Evolutionary conservation across 2,113 vertebrate genomes (phyloP).

Genomic region (Hippocampus zosterae): DNA sequence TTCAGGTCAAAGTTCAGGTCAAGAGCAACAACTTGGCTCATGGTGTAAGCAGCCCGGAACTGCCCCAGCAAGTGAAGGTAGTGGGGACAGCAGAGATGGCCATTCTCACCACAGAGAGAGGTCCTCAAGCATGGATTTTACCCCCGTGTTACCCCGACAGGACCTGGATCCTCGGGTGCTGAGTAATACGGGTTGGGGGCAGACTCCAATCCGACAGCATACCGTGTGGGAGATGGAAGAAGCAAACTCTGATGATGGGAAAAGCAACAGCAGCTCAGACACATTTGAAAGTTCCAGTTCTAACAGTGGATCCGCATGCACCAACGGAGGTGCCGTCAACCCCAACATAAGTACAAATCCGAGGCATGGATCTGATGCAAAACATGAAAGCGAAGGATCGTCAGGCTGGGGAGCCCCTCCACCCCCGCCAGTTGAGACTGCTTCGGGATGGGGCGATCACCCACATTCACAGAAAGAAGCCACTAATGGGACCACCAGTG

Average conservation of each 20-base stretch:
- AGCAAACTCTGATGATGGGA: slow-evolving; percentile 76
- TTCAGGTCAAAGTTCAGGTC: slow-evolving; percentile 49
- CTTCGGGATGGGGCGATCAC: slow-evolving; percentile 80
- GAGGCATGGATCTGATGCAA: slow-evolving; percentile 85
- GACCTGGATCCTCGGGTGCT: slow-evolving; percentile 95
- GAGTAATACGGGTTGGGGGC: slow-evolving; percentile 95
- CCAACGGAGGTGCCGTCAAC: slow-evolving; percentile 52
- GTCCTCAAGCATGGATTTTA: slow-evolving; percentile 70
- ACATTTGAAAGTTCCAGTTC: slow-evolving; percentile 76
- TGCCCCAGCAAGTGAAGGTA: slow-evolving; percentile 84
- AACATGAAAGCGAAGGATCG: slow-evolving; percentile 83
- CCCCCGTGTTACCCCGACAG: slow-evolving; percentile 80
- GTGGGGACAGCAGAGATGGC: slow-evolving; percentile 82
- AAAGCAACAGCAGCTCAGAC: slow-evolving; percentile 84
- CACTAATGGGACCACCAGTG: slow-evolving; percentile 75
- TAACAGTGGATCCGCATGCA: slow-evolving; percentile 46
- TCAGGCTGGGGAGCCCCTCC: slow-evolving; percentile 85
- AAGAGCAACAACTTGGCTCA: slow-evolving; percentile 73
- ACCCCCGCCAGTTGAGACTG: slow-evolving; percentile 67
- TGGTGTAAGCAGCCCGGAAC: slow-evolving; percentile 78
- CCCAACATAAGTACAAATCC: slow-evolving; percentile 65
- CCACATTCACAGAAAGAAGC: slow-evolving; percentile 77
- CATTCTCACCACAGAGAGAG: slow-evolving; percentile 69
- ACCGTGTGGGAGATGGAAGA: slow-evolving; percentile 98
- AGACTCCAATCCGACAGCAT: slow-evolving; percentile 96